Evolutionary conservation across 2,888 invertebrate species (phyloP).

Genomic region (Andrena bucephala): DNA sequence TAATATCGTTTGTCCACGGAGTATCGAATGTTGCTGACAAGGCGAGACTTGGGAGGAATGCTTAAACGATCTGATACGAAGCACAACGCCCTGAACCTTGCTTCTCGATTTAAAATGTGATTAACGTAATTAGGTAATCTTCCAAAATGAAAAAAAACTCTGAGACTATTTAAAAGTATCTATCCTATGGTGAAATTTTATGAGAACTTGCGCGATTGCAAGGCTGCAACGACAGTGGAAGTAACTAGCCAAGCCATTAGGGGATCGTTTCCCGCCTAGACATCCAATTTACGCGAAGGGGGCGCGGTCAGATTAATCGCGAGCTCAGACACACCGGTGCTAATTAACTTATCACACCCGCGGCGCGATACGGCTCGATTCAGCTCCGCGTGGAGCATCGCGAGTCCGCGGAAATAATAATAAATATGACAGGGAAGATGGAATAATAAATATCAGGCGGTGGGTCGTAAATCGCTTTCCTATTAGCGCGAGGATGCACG

Average conservation of each 20-base stretch:
- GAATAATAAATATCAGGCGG: conserved; percentile 30
- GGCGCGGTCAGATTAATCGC: conserved; percentile 63
- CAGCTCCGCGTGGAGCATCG: conserved; percentile 16
- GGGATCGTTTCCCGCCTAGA: conserved; percentile 30
- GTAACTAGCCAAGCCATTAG: conserved; percentile 17
- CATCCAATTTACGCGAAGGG: conserved; percentile 62
- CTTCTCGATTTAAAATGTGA: no score
- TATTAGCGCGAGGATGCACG: conserved; percentile 43
- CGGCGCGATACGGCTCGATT: conserved; percentile 15
- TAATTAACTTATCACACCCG: conserved; percentile 68
- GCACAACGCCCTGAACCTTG: background rate
- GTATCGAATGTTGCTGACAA: conserved; percentile 74
- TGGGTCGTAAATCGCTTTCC: conserved; percentile 57
- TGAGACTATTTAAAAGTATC: background rate
- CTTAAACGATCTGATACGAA: conserved; percentile 33
- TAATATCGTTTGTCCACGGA: conserved; percentile 79
- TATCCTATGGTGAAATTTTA: background rate
- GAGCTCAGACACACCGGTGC: conserved; percentile 29
- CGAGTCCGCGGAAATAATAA: conserved; percentile 45
- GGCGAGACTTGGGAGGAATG: conserved; percentile 57
- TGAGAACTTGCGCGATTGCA: background rate
- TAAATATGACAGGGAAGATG: conserved; percentile 38
- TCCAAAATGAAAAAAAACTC: no score
- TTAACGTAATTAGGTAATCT: no score
- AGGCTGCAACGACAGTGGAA: background rate